Percentiles rank a stretch among this genome's conserved stretches.
Conservation (phyloP, 2,797 vertebrate species). For the Acomys russatus region DNA sequence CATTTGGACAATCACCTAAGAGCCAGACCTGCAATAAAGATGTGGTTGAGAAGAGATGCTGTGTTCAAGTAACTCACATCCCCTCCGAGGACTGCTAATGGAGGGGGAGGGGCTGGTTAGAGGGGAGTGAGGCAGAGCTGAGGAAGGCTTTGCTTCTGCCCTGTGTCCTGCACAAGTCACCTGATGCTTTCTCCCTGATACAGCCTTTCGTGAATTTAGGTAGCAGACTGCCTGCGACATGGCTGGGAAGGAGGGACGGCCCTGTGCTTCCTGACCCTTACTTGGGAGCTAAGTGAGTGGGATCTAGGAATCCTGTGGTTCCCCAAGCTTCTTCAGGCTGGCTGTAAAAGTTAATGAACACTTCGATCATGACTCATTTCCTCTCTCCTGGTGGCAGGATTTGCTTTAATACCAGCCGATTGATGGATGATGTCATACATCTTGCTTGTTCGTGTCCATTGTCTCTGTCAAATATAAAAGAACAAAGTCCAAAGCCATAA, state of each 20-base stretch:
- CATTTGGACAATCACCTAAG: not conserved
- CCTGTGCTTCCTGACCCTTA: not conserved
- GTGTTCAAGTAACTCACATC: not conserved
- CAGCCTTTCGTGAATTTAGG: not conserved
- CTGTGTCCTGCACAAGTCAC: not conserved
- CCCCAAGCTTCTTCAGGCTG: not conserved
- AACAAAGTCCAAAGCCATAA: conserved; percentile 51
- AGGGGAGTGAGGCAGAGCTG: not conserved
- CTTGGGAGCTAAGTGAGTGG: not conserved
- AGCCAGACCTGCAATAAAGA: not conserved
- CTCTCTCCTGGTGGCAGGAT: not conserved
- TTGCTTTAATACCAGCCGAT: not conserved
- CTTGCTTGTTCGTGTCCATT: not conserved
- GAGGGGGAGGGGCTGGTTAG: not conserved
- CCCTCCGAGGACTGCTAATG: not conserved
- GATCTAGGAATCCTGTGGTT: not conserved
- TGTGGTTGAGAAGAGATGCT: not conserved
- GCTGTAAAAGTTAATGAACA: conserved; percentile 74
- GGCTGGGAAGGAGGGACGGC: too few species aligned
- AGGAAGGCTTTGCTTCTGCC: not conserved
- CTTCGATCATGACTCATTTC: conserved; percentile 62
- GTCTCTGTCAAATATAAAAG: conserved; percentile 58
- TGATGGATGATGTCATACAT: not conserved
- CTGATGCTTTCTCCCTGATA: not conserved
- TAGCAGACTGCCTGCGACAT: not conserved